These are phyloP conservation scores for Zaprionus africanus DNA, from an alignment of 1,140 invertebrate genomes.

Conservation along the genomic window DNA sequence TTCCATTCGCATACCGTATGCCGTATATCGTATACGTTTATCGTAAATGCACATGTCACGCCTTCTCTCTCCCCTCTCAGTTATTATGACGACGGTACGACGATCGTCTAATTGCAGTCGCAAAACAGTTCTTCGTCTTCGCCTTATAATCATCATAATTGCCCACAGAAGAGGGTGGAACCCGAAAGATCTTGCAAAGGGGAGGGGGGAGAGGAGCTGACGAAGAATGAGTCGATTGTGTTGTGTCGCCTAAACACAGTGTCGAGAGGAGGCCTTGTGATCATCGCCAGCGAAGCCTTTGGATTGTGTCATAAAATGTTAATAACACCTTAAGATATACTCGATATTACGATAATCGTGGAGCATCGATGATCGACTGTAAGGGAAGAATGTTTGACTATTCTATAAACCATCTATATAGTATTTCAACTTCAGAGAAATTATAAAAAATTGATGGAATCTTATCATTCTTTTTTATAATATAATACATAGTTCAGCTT, in stretches of 20 bases:
- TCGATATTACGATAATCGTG: background rate
- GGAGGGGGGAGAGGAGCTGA: background rate
- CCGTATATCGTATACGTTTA: conserved; percentile 2
- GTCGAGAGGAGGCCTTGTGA: conserved; percentile 34
- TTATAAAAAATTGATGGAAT: no score
- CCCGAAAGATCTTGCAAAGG: background rate
- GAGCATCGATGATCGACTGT: background rate
- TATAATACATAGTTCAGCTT: no score
- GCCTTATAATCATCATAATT: conserved; percentile 79
- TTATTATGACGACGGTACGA: conserved; percentile 40
- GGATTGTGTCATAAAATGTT: conserved; percentile 21
- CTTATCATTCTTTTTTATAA: no score
- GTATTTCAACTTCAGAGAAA: no score
- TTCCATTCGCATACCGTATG: conserved; percentile 5
- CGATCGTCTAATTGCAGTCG: conserved; percentile 74
- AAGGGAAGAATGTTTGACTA: background rate
- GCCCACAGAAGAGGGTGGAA: conserved; percentile 32
- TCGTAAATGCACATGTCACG: conserved; percentile 8
- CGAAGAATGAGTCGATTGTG: conserved; percentile 1
- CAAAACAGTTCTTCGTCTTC: conserved; percentile 29
- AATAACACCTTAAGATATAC: conserved; percentile 11
- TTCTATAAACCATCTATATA: no score
- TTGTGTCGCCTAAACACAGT: conserved; percentile 29
- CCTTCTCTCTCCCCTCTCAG: background rate
- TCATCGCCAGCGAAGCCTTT: conserved; percentile 65